These are phyloP conservation scores for Drosophila parthenogenetica DNA, from an alignment of 2,888 invertebrate genomes.

Conservation along the genomic window DNA sequence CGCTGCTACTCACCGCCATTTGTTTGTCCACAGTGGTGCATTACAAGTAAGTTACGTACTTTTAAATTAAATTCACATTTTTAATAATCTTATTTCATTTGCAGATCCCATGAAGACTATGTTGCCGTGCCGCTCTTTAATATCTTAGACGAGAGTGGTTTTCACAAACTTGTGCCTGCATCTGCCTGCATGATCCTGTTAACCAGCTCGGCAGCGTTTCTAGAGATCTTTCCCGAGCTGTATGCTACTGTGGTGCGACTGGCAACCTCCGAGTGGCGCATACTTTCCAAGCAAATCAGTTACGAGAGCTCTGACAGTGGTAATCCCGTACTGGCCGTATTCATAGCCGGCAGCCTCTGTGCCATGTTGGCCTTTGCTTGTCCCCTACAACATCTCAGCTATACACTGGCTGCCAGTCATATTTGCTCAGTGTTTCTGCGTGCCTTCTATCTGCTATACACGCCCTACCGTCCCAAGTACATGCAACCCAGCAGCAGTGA, in stretches of 20 bases:
- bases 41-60: slow-evolving; percentile 74
- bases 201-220: slow-evolving; percentile 86
- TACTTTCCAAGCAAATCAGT: slow-evolving; percentile 86
- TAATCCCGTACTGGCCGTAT: slow-evolving; percentile 87
- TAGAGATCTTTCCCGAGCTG: slow-evolving; percentile 86
- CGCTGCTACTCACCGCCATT: slow-evolving; percentile 79
- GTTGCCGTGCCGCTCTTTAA: slow-evolving; percentile 85
- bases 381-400: slow-evolving; percentile 86
- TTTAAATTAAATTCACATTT: background rate
- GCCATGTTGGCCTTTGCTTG: slow-evolving; percentile 87
- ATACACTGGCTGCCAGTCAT: slow-evolving; percentile 84
- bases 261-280: slow-evolving; percentile 87
- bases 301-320: slow-evolving; percentile 86
- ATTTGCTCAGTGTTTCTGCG: slow-evolving; percentile 81
- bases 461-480: slow-evolving; percentile 84
- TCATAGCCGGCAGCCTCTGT: slow-evolving; percentile 86
- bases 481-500: slow-evolving; percentile 82
- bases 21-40: slow-evolving; percentile 84
- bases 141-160: slow-evolving; percentile 86
- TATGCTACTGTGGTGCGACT: slow-evolving; percentile 86
- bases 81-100: background rate
- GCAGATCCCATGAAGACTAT: slow-evolving; percentile 81
- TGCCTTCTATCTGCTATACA: slow-evolving; percentile 84
- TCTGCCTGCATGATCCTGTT: slow-evolving; percentile 86
- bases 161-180: slow-evolving; percentile 86